Base-by-base conservation (phyloP, 2,888 invertebrate species). In the Synanthedon formicaeformis region DNA sequence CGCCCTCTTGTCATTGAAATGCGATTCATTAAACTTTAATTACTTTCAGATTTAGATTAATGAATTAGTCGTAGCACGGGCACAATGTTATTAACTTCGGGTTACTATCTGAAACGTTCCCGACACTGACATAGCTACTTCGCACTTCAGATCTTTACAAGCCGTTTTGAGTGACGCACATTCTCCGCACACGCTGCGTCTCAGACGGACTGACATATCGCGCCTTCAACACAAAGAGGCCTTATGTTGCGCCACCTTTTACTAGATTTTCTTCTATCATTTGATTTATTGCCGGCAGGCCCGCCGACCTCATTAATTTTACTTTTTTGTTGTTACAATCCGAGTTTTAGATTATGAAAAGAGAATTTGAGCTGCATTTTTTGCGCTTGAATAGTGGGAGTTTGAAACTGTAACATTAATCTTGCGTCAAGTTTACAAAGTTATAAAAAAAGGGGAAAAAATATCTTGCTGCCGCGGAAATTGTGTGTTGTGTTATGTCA, bases 21-120 rank as follows among this genome's bases (percentile, higher is more conserved):
- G 40, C 51, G 41, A 53, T 55, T 56, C 55, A 57, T 53, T 57
- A 57, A 57, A 58, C 57, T 59, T 59, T 55, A 60, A 63, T 63
- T 58, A 61, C 57, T 61, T 60, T 58, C 54, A 57, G 60, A 60
- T 61, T 60, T 53, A 58, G 56, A 61, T 59, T 57, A 56, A 60
- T 54, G 54, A 60, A 54, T 60, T 54, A 58, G 58, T 53, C 53
- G 56, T 56, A 40, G 48, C 48, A 50, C 51, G 14, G 34, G 51
- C 50, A 56, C 56, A 59, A 58, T 56, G 57, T 58, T 58, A 56
- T 57, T 55, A 61, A 60, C 53, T 54, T 52, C 34, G 56, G 59
- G 54, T 59, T 58, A 52, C 12, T 45, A 45, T 54, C 14, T 53
- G 49, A 51, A 53, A 54, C 57, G 54, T 56, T 55, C 12, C 49